A percentile compares a stretch with the other conserved stretches of the same genome.
Conservation (phyloP, 1,140 invertebrate genomes). For the Neomicropteryx cornuta region DNA sequence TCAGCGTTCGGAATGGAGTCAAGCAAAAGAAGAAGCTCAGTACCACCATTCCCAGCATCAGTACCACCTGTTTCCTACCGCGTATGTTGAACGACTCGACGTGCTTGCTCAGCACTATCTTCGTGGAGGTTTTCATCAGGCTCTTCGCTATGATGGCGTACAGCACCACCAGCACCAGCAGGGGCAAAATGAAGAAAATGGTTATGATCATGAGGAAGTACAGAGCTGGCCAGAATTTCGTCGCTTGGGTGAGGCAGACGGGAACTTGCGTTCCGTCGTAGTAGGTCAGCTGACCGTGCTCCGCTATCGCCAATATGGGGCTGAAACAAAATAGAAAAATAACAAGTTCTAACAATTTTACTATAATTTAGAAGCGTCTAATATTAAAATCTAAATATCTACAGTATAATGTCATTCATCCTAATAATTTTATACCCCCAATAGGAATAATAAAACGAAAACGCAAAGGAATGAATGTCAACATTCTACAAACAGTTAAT, state of each 20-base stretch:
- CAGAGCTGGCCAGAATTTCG: conserved; percentile 51
- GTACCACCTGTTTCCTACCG: conserved; percentile 58
- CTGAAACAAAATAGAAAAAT: conserved; percentile 36
- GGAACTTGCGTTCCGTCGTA: conserved; percentile 41
- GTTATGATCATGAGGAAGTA: conserved; percentile 65
- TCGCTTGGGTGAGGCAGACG: conserved; percentile 54
- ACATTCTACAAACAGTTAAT: too few relatives aligned
- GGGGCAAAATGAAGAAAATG: conserved; percentile 65
- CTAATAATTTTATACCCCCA: too few relatives aligned
- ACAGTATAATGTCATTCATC: too few relatives aligned
- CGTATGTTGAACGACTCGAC: conserved; percentile 48
- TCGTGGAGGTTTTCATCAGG: conserved; percentile 51
- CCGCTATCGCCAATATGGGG: conserved; percentile 51
- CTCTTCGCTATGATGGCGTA: conserved; percentile 69
- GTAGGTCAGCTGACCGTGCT: conserved; percentile 43
- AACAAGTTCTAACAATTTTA: neutral
- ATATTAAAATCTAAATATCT: too few relatives aligned
- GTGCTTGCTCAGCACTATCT: conserved; percentile 45
- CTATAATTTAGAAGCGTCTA: too few relatives aligned
- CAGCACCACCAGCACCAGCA: conserved; percentile 60
- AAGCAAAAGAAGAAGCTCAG: conserved; percentile 78
- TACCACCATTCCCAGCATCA: conserved; percentile 77
- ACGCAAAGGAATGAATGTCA: too few relatives aligned
- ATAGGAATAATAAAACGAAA: too few relatives aligned
- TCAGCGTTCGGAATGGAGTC: conserved; percentile 74